A percentile compares a stretch with the other conserved stretches of the same genome.
Evolutionary conservation across 2,113 vertebrate species (phyloP).

Genomic region (Megaceryle torquata): DNA sequence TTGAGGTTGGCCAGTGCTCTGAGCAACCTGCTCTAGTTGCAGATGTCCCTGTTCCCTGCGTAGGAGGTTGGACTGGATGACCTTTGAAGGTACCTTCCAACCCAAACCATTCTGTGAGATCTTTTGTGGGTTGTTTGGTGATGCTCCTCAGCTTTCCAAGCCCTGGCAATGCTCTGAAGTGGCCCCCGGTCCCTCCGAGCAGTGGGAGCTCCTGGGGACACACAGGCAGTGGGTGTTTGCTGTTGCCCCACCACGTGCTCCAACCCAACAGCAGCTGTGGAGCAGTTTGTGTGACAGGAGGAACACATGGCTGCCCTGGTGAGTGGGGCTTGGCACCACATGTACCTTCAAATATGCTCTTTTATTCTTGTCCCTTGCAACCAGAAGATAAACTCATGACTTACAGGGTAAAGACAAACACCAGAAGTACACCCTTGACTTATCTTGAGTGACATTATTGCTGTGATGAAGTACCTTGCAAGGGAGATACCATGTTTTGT

Average conservation of each 20-base stretch:
- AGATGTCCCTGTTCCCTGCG: background rate
- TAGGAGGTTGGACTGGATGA: background rate
- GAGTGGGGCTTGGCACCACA: background rate
- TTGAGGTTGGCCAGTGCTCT: background rate
- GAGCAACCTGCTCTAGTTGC: background rate
- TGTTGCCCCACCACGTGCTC: background rate
- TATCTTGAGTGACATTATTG: background rate
- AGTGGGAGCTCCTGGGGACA: background rate
- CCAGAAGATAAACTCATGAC: background rate
- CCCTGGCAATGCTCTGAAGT: fast-evolving
- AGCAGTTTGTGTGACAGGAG: background rate
- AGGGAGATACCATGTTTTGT: background rate
- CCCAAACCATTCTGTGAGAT: background rate
- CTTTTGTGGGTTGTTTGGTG: background rate
- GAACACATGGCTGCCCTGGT: background rate
- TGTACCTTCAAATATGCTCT: background rate
- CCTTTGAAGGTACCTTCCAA: background rate
- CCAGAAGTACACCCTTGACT: background rate
- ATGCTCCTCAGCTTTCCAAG: background rate
- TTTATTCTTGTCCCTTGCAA: background rate
- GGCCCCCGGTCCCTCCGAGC: fast-evolving
- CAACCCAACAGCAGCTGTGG: background rate
- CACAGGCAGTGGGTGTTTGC: fast-evolving
- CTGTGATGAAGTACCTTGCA: background rate
- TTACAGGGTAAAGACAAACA: background rate